Conservation (phyloP, 2,797 vertebrate species). For the Columba guinea region DNA sequence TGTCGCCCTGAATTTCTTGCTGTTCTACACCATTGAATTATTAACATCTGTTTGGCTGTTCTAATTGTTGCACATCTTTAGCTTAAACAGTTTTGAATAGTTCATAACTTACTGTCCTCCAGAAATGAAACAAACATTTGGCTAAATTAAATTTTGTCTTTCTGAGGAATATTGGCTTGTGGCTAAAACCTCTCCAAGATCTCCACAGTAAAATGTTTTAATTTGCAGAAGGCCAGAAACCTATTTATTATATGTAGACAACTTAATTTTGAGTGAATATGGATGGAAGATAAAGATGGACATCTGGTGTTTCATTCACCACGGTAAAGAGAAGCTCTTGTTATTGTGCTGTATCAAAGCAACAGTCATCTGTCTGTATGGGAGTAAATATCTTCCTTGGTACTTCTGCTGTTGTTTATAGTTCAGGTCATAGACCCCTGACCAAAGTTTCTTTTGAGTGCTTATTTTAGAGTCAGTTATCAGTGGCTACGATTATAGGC, state of each 20-base stretch:
- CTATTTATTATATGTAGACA: constrained; percentile 13
- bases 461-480: constrained; percentile 87
- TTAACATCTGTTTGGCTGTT: not conserved
- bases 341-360: not conserved
- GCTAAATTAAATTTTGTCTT: constrained; percentile 39
- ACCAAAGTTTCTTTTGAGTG: not conserved
- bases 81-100: constrained; percentile 19
- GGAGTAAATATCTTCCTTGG: not conserved
- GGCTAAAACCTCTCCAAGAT: constrained; percentile 20
- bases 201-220: constrained; percentile 9
- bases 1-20: not conserved
- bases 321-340: not conserved
- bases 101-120: constrained; percentile 10
- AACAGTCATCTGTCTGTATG: not conserved
- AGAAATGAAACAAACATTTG: constrained; percentile 15
- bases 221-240: constrained; percentile 31
- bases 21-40: not conserved
- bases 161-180: not conserved
- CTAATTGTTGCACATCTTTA: constrained; percentile 1
- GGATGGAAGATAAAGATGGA: constrained; percentile 20
- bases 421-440: constrained; percentile 32
- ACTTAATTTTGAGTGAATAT: constrained; percentile 7
- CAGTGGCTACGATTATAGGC: constrained; percentile 70
- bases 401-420: constrained; percentile 3
- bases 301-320: not conserved